A percentile compares a stretch with the other conserved stretches of the same genome.
Conservation (phyloP, 2,888 invertebrate species). For the Patella ulyssiponensis region DNA sequence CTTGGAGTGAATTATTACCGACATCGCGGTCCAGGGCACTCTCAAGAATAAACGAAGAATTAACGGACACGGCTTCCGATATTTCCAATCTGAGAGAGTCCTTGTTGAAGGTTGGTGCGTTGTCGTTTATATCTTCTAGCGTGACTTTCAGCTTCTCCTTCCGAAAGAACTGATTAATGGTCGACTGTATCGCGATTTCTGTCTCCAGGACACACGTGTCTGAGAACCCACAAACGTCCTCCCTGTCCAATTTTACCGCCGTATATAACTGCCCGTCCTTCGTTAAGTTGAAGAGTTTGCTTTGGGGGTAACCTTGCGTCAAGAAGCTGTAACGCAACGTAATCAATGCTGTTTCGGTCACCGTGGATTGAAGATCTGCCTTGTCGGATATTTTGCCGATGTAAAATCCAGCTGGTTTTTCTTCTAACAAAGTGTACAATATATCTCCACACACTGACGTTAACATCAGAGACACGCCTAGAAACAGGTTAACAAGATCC, state of each 20-base stretch:
- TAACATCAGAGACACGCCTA: not conserved
- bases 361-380: slow-evolving; percentile 39
- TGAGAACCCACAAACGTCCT: slow-evolving; percentile 38
- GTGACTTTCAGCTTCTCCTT: slow-evolving; percentile 70
- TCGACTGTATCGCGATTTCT: slow-evolving; percentile 41
- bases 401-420: slow-evolving; percentile 50
- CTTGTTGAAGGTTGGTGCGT: slow-evolving; percentile 42
- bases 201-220: slow-evolving; percentile 34
- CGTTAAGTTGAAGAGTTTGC: slow-evolving; percentile 83
- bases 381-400: slow-evolving; percentile 71
- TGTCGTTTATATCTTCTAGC: slow-evolving; percentile 49
- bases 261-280: slow-evolving; percentile 83
- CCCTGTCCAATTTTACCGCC: slow-evolving; percentile 40
- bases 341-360: slow-evolving; percentile 37
- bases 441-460: slow-evolving; percentile 1
- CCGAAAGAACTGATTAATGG: slow-evolving; percentile 74
- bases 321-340: slow-evolving; percentile 46
- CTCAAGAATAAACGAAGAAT: slow-evolving; percentile 40
- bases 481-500: not conserved
- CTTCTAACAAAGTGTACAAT: slow-evolving; percentile 43
- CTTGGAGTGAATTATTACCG: slow-evolving; percentile 48
- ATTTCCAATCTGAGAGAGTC: slow-evolving; percentile 36
- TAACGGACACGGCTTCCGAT: slow-evolving; percentile 47
- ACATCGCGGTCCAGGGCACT: slow-evolving; percentile 52
- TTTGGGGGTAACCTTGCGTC: slow-evolving; percentile 35